Evolutionary conservation across 1,140 invertebrate genomes (phyloP), one percentile per base, ranked within the genome.

Genomic region (Nephila pilipes): DNA sequence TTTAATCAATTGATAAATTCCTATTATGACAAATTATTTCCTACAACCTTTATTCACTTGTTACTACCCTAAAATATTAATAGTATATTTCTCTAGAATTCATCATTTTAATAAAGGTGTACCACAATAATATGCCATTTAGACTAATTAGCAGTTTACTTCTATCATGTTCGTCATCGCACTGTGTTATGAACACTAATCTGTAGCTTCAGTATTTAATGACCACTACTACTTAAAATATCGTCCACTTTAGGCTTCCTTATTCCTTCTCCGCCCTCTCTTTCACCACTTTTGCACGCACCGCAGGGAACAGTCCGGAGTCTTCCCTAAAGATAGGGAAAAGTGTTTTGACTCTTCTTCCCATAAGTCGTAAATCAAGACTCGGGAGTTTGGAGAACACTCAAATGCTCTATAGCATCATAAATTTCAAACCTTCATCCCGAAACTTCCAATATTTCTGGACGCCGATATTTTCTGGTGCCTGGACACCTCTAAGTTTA

Each of bases 371-470:
- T 75, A 75, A 75, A 75, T 75, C 69, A 75, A 75, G 29, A 32
- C 29, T 18, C 25, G 18, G 29, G 29, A 75, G 69, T 75, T 75
- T 75, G 69, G 69, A 36, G 32, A 32, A 36, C 69, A 32, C 69
- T 75, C 29, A 75, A 32, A 75, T 75, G 69, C 69, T 75, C 69
- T 75, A 75, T 36, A 36, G 69, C 16, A 29, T 16, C 69, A 75
- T 75, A 75, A 75, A 75, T 75, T 75, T 32, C 69, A 75, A 36
- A 75, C 25, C 69, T 75, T 32, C 69, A 20, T 14, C 18, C 16
- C 25, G 32, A 75, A 75, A 75, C 69, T 75, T 75, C 69, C 69
- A 75, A 75, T 75, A 75, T 75, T 75, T 75, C 69, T 75, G 69
- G 69, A 75, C 69, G 10, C 80, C 80, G 38, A 83, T 83, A 54